Percentiles rank a stretch among this genome's conserved stretches.
Conservation (phyloP, 2,888 invertebrate species). For the Metallyticus violacea region DNA sequence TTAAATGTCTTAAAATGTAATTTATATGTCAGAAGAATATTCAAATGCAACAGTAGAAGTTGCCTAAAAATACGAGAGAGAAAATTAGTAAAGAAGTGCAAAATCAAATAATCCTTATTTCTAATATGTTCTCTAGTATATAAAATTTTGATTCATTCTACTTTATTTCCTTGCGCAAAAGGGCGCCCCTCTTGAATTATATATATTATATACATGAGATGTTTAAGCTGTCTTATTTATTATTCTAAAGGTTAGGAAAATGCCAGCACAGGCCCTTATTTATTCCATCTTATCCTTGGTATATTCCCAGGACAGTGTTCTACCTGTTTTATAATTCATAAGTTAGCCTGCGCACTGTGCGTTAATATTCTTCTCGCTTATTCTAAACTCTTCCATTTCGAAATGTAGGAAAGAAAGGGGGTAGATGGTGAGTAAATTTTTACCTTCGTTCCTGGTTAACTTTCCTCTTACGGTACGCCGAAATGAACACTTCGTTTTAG, state of each 20-base stretch:
- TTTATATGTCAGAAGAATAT: too few relatives aligned
- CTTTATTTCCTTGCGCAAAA: not conserved
- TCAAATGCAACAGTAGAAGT: too few relatives aligned
- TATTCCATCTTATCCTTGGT: too few relatives aligned
- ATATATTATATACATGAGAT: not conserved
- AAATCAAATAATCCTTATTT: too few relatives aligned
- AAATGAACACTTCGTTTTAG: too few relatives aligned
- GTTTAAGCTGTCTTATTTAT: not conserved
- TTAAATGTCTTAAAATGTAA: too few relatives aligned
- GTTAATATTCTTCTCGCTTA: not conserved
- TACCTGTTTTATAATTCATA: not conserved
- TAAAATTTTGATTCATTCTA: not conserved
- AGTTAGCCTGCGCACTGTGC: not conserved
- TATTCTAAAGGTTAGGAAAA: not conserved
- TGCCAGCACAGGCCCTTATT: not conserved
- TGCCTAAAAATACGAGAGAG: too few relatives aligned
- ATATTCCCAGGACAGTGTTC: not conserved
- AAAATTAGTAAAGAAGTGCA: too few relatives aligned
- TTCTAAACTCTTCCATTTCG: not conserved
- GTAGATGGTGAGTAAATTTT: too few relatives aligned
- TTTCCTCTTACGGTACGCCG: too few relatives aligned
- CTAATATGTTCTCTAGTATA: too few relatives aligned
- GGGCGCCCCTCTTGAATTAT: not conserved
- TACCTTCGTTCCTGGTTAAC: not conserved
- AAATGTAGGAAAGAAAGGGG: not conserved